A percentile compares a stretch with the other conserved stretches of the same genome.
Evolutionary conservation across 1,140 invertebrate genomes (phyloP).

Genomic region (Philotrypesis tridentata): DNA sequence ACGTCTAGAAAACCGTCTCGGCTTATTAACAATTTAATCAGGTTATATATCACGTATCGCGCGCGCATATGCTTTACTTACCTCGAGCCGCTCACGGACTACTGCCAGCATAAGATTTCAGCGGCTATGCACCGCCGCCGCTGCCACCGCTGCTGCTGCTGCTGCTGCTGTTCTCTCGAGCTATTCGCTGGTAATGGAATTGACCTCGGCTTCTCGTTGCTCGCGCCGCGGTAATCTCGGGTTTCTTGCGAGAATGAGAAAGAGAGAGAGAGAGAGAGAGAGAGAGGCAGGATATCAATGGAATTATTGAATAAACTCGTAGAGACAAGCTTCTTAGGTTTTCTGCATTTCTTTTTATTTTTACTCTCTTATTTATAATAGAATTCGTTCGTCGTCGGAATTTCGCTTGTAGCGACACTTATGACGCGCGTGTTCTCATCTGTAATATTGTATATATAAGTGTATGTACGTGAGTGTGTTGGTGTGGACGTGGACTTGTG

Average conservation of each 20-base stretch:
- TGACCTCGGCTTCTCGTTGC: conserved; percentile 21
- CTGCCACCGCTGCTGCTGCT: neutral
- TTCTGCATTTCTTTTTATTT: conserved; percentile 44
- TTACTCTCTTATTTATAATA: conserved; percentile 49
- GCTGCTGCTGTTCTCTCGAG: neutral
- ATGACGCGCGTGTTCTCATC: conserved; percentile 12
- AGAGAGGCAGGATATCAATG: neutral
- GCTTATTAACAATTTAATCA: conserved; percentile 41
- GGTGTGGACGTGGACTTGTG: neutral
- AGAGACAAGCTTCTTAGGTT: conserved; percentile 14
- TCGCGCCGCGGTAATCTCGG: neutral
- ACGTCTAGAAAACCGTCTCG: conserved; percentile 14
- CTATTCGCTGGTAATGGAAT: conserved; percentile 18
- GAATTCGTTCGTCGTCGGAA: conserved; percentile 31
- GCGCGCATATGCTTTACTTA: conserved; percentile 15
- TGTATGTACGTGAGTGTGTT: neutral
- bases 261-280: no score
- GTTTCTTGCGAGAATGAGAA: no score
- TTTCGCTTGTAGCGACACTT: conserved; percentile 24
- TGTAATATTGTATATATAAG: no score
- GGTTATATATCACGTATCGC: conserved; percentile 38
- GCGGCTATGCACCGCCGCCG: neutral
- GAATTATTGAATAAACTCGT: conserved; percentile 35
- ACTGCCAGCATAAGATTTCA: conserved; percentile 29
- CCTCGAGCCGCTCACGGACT: conserved; percentile 19